phyloP scores from a whole-genome alignment of 2,888 invertebrate species.

The Campoplex nolae region DNA sequence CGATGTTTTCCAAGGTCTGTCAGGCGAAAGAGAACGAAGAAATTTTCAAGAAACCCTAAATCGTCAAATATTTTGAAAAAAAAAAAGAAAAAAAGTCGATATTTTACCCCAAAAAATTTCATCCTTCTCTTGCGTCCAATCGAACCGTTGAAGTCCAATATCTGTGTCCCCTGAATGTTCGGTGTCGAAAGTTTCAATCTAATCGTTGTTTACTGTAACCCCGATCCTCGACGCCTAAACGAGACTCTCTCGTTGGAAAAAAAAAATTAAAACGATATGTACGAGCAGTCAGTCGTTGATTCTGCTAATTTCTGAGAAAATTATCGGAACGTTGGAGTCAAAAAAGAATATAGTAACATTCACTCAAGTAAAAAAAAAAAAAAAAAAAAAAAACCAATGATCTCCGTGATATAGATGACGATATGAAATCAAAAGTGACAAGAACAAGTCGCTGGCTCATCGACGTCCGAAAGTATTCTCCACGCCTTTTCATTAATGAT shows the following conservation, averaged over 20 bases:
- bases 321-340: conserved; percentile 46
- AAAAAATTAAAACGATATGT: conserved; percentile 35
- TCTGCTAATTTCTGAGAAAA: conserved; percentile 61
- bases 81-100: background rate
- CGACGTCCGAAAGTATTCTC: conserved; percentile 61
- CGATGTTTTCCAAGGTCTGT: conserved; percentile 61
- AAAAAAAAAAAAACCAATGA: too few species aligned
- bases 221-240: conserved; percentile 57
- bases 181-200: conserved; percentile 78
- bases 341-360: background rate
- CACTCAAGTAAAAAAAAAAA: background rate
- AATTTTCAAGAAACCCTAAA: background rate
- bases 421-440: too few species aligned
- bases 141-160: conserved; percentile 69
- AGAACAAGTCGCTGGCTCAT: background rate
- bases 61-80: background rate
- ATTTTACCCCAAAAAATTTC: conserved; percentile 4
- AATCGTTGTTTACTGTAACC: conserved; percentile 75
- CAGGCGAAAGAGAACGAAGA: conserved; percentile 50
- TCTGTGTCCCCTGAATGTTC: conserved; percentile 79
- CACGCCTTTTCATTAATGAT: conserved; percentile 64
- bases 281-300: conserved; percentile 54
- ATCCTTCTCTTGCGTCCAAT: conserved; percentile 54
- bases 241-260: conserved; percentile 59
- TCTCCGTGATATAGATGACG: too few species aligned